Percentiles rank a stretch among this genome's conserved stretches.
These are phyloP conservation scores for Mionectes olivaceus DNA, from an alignment of 2,797 vertebrate species.

Conservation along the genomic window DNA sequence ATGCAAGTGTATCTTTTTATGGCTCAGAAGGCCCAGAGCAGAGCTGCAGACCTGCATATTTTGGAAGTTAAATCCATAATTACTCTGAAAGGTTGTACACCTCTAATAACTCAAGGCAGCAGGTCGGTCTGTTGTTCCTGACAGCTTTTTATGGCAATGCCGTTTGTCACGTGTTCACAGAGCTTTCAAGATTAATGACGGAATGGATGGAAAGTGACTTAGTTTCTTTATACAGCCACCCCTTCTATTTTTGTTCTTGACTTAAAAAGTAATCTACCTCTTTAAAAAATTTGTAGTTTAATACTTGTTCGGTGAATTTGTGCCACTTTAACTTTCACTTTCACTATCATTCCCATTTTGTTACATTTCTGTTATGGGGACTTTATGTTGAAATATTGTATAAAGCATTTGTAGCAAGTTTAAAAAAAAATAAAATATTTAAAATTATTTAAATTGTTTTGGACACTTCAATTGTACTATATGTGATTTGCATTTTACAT, in stretches of 20 bases:
- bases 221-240: slow-evolving; percentile 68
- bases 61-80: slow-evolving; percentile 42
- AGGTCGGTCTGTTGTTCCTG: slow-evolving; percentile 37
- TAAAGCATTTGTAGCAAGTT: slow-evolving; percentile 88
- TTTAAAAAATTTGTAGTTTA: slow-evolving; percentile 81
- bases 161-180: slow-evolving; percentile 30
- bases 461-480: slow-evolving; percentile 84
- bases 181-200: slow-evolving; percentile 21
- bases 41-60: slow-evolving; percentile 50
- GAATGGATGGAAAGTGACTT: slow-evolving; percentile 62
- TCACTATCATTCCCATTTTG: slow-evolving; percentile 85
- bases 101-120: slow-evolving; percentile 34
- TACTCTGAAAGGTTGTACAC: slow-evolving; percentile 36
- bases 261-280: slow-evolving; percentile 86
- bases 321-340: slow-evolving; percentile 80
- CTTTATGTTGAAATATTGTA: slow-evolving; percentile 83
- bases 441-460: slow-evolving; percentile 94
- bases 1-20: slow-evolving; percentile 54
- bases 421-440: slow-evolving; percentile 88
- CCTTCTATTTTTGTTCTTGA: slow-evolving; percentile 62
- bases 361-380: slow-evolving; percentile 83
- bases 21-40: slow-evolving; percentile 10
- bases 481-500: slow-evolving; percentile 87
- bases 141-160: slow-evolving; percentile 30
- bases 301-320: slow-evolving; percentile 81